A percentile compares a stretch with the other conserved stretches of the same genome.
phyloP scores from a whole-genome alignment of 2,113 vertebrate genomes.

The Saccopteryx leptura region DNA sequence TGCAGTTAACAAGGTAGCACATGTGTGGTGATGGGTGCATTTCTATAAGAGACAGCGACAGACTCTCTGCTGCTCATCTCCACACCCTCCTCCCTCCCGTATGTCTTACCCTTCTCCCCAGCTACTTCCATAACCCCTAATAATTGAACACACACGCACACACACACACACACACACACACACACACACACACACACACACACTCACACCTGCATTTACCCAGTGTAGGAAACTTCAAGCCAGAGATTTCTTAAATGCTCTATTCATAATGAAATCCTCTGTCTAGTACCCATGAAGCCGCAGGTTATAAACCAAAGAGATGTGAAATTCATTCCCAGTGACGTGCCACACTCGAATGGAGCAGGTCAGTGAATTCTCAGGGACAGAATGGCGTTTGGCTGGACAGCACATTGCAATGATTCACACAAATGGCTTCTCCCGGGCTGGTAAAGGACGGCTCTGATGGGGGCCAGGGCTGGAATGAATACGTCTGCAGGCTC shows the following conservation, averaged over 20 bases:
- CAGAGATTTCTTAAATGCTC: neutral
- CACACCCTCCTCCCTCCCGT: no score
- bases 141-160: neutral
- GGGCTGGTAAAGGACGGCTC: slow-evolving; percentile 69
- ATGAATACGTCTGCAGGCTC: slow-evolving; percentile 21
- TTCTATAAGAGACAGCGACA: neutral
- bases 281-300: neutral
- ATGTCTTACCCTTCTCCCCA: neutral
- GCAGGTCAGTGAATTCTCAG: slow-evolving; percentile 44
- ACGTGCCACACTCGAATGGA: neutral
- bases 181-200: neutral
- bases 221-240: neutral
- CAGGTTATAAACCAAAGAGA: neutral
- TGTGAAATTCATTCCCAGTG: neutral
- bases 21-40: neutral
- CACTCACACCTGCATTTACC: neutral
- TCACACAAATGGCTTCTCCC: slow-evolving; percentile 69
- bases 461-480: slow-evolving; percentile 50
- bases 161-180: no score
- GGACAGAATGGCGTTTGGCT: slow-evolving; percentile 73
- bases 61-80: neutral
- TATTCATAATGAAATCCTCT: neutral
- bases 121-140: neutral
- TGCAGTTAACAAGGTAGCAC: neutral
- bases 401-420: slow-evolving; percentile 70